These are phyloP conservation scores for Venturia canescens DNA, from an alignment of 1,140 invertebrate genomes.

Conservation along the genomic window DNA sequence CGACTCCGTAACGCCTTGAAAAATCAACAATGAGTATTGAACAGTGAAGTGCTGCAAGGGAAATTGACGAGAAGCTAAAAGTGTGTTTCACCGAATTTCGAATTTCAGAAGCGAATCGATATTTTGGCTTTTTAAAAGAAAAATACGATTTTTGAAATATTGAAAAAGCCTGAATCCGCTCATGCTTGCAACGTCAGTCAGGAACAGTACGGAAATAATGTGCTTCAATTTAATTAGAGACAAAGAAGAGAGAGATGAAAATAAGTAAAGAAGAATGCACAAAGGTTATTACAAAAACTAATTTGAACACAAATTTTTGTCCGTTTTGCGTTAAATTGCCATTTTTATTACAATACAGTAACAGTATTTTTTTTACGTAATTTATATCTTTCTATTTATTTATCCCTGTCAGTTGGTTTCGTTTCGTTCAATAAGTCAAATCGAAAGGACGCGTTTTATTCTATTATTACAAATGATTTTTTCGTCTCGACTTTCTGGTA, in stretches of 20 bases:
- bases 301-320: constrained; percentile 69
- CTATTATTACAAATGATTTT: no score
- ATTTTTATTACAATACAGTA: constrained; percentile 75
- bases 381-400: constrained; percentile 32
- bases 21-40: constrained; percentile 32
- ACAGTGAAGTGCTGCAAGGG: neutral
- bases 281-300: constrained; percentile 70
- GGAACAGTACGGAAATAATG: constrained; percentile 70
- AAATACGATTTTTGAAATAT: no score
- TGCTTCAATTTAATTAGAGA: constrained; percentile 33
- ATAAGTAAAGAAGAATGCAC: constrained; percentile 15
- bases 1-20: constrained; percentile 78
- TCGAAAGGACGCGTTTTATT: no score
- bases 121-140: constrained; percentile 1
- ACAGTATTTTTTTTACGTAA: constrained; percentile 60
- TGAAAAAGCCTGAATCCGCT: no score
- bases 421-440: no score
- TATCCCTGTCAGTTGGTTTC: no score
- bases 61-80: neutral
- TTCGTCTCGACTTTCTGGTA: no score
- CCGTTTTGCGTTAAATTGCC: constrained; percentile 70
- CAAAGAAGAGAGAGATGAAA: constrained; percentile 53
- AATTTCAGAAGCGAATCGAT: neutral
- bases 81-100: no score
- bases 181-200: constrained; percentile 50